These are phyloP conservation scores for Phyllostomus discolor DNA, from an alignment of 2,113 vertebrate genomes.

Conservation along the genomic window DNA sequence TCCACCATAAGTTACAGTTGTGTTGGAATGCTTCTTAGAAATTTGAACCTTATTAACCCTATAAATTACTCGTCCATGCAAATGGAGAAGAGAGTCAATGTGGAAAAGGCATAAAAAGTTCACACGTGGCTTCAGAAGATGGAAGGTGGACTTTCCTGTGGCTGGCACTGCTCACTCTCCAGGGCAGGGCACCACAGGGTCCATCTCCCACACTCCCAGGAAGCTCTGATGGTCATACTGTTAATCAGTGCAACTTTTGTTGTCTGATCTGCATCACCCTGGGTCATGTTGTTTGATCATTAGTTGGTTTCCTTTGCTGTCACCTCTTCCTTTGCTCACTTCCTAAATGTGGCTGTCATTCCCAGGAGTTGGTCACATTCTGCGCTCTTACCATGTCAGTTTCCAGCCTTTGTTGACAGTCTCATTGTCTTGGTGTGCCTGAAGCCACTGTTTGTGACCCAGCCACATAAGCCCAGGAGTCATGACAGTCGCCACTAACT, in stretches of 20 bases:
- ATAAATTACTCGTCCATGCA: background rate
- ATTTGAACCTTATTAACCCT: background rate
- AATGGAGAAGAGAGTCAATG: background rate
- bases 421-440: background rate
- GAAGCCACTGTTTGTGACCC: background rate
- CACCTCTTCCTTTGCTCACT: background rate
- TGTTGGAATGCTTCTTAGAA: background rate
- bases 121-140: background rate
- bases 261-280: background rate
- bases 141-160: background rate
- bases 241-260: background rate
- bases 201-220: background rate
- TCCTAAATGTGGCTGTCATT: background rate
- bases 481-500: background rate
- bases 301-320: background rate
- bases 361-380: background rate
- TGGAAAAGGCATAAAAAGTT: background rate
- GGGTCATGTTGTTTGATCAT: background rate
- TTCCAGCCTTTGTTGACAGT: background rate
- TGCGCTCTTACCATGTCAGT: background rate
- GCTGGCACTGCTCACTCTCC: background rate
- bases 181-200: background rate
- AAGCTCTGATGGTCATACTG: background rate
- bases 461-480: background rate
- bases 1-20: background rate